These are phyloP conservation scores for Verasper variegatus DNA, from an alignment of 2,113 vertebrate genomes.

Conservation along the genomic window DNA sequence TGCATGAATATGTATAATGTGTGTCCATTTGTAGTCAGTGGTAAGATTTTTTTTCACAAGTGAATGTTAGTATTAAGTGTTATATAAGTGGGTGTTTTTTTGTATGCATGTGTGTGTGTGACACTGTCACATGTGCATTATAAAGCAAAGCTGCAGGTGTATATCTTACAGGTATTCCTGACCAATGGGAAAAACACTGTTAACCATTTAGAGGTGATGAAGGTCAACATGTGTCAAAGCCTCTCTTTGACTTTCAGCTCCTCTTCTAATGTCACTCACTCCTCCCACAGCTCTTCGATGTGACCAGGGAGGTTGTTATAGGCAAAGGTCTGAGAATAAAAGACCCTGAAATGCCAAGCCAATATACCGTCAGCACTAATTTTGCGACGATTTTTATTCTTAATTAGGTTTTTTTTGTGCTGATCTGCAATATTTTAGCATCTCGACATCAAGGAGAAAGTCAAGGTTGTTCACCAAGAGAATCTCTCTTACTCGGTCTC, in stretches of 20 bases:
- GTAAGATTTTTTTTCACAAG: background rate
- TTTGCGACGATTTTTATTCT: slow-evolving; percentile 60
- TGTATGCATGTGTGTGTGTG: background rate
- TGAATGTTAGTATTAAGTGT: background rate
- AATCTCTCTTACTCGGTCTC: slow-evolving; percentile 32
- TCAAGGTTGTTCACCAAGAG: slow-evolving; percentile 72
- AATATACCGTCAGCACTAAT: slow-evolving; percentile 56
- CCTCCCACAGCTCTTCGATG: slow-evolving; percentile 18
- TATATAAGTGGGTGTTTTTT: slow-evolving; percentile 9
- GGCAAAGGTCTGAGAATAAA: slow-evolving; percentile 59
- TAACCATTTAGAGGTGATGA: slow-evolving; percentile 50
- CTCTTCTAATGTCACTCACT: slow-evolving; percentile 53
- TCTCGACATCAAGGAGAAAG: slow-evolving; percentile 65
- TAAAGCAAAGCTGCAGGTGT: background rate
- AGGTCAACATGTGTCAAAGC: slow-evolving; percentile 55
- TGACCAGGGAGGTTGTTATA: slow-evolving; percentile 59
- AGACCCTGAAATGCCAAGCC: slow-evolving; percentile 69
- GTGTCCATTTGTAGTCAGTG: background rate
- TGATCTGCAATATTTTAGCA: slow-evolving; percentile 69
- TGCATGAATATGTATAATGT: background rate
- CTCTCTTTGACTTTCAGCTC: slow-evolving; percentile 57
- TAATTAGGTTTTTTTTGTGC: slow-evolving; percentile 69
- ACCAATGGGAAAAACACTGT: slow-evolving; percentile 51
- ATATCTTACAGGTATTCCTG: slow-evolving; percentile 11
- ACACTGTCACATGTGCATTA: background rate